phyloP scores from a whole-genome alignment of 2,797 vertebrate species.

The Lithobates sylvaticus region DNA sequence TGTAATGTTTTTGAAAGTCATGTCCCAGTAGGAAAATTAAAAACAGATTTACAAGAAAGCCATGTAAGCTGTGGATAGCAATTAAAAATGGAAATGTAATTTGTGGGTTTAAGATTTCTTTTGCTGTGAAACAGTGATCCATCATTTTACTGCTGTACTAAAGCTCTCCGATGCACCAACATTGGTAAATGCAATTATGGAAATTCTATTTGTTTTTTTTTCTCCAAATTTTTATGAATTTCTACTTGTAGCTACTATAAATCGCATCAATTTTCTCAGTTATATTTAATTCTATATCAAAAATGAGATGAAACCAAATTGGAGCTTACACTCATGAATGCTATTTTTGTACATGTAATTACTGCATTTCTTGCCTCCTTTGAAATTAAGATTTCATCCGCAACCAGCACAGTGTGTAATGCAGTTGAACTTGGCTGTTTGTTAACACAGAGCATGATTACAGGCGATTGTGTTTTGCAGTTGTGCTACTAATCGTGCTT shows the following conservation, averaged over 20 bases:
- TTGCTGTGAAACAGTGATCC: constrained; percentile 31
- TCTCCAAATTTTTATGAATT: not conserved
- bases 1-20: constrained; percentile 30
- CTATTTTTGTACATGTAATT: not conserved
- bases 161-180: constrained; percentile 26
- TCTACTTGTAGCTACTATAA: constrained; percentile 29
- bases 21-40: constrained; percentile 51
- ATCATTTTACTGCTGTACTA: constrained; percentile 41
- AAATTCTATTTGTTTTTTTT: constrained; percentile 47
- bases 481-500: not conserved
- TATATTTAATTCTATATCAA: constrained; percentile 35
- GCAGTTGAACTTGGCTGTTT: not conserved
- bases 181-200: constrained; percentile 50
- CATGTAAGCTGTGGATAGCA: constrained; percentile 40
- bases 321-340: not conserved
- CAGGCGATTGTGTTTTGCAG: not conserved
- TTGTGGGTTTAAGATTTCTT: constrained; percentile 45
- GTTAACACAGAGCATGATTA: not conserved
- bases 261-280: constrained; percentile 43
- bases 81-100: constrained; percentile 59
- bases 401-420: not conserved
- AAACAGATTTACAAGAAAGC: constrained; percentile 49
- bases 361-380: not conserved
- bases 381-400: not conserved
- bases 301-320: constrained; percentile 35